phyloP scores from a whole-genome alignment of 2,888 invertebrate species.

The Pristionchus exspectatus region DNA sequence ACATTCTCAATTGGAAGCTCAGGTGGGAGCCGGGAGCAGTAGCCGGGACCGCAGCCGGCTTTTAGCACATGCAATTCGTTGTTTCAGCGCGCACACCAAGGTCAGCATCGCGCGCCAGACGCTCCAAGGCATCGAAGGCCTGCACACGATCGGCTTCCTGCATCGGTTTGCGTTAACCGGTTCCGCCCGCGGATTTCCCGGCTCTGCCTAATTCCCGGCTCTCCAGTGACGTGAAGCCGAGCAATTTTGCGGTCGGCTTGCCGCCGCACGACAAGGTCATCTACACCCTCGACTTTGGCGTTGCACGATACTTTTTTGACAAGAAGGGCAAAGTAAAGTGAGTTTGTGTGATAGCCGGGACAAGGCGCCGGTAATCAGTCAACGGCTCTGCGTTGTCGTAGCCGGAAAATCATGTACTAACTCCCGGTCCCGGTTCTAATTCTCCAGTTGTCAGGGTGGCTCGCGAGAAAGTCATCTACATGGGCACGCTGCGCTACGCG shows the following conservation, averaged over 20 bases:
- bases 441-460: conserved; percentile 57
- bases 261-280: conserved; percentile 53
- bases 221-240: conserved; percentile 58
- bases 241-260: conserved; percentile 61
- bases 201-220: background rate
- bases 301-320: conserved; percentile 58
- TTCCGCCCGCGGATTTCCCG: background rate
- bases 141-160: background rate
- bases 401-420: conserved; percentile 51
- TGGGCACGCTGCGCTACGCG: conserved; percentile 57
- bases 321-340: background rate
- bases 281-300: conserved; percentile 63
- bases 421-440: background rate
- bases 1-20: background rate
- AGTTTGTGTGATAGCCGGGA: background rate
- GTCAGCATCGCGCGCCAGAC: background rate
- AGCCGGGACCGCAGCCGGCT: background rate
- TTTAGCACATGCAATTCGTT: background rate
- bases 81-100: conserved; percentile 4
- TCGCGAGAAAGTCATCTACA: background rate
- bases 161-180: background rate
- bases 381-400: no score
- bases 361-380: background rate
- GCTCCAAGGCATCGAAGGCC: background rate
- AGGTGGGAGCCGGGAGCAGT: background rate